These are phyloP conservation scores for Cynopterus brachyotis DNA, from an alignment of 2,113 vertebrate species.

Conservation along the genomic window DNA sequence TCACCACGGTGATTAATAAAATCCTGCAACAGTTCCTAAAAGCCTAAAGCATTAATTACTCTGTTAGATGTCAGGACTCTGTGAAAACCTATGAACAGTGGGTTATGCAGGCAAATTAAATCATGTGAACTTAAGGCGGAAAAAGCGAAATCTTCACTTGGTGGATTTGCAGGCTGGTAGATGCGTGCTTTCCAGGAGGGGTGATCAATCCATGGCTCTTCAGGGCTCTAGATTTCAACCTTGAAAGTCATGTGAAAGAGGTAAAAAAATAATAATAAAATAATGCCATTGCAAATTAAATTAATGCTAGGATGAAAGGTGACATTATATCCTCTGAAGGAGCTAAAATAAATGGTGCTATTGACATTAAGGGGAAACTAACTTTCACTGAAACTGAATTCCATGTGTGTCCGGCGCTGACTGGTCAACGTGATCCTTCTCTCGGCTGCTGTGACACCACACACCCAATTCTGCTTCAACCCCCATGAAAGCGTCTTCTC, in stretches of 20 bases:
- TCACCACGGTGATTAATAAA: conserved; percentile 70
- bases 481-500: neutral
- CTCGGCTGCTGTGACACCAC: neutral
- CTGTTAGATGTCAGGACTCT: conserved; percentile 53
- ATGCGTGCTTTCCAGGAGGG: neutral
- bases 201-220: neutral
- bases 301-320: conserved; percentile 53
- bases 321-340: conserved; percentile 22
- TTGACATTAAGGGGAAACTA: conserved; percentile 12
- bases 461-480: neutral
- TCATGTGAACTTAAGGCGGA: conserved; percentile 21
- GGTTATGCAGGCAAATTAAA: conserved; percentile 69
- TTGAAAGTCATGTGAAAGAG: conserved; percentile 29
- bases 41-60: conserved; percentile 73
- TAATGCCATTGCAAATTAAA: conserved; percentile 48
- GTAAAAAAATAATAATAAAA: too few relatives aligned
- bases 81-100: conserved; percentile 62
- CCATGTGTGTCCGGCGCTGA: neutral
- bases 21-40: conserved; percentile 65
- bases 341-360: neutral
- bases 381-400: too few relatives aligned
- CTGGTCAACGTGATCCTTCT: neutral
- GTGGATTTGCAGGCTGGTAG: neutral
- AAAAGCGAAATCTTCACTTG: neutral
- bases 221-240: conserved; percentile 4